Evolutionary conservation across 2,888 invertebrate species (phyloP), one percentile per base, ranked within the genome.

Genomic region (Acronicta alni): DNA sequence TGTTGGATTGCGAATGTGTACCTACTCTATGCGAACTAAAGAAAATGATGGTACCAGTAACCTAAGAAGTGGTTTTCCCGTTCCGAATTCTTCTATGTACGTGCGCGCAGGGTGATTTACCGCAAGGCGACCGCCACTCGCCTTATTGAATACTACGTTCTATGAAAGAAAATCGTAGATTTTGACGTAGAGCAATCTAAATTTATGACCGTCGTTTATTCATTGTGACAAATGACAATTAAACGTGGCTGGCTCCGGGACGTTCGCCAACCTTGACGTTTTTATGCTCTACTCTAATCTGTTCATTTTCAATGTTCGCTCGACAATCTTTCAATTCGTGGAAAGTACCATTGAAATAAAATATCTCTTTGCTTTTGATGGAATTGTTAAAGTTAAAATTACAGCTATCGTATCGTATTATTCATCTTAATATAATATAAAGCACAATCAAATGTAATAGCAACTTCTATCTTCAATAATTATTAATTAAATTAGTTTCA

Each of bases 141-240:
- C 86, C 85, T 90, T 92, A 92, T 92, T 91, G 90, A 93, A 92
- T 89, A 88, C 88, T 85, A 81, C 81, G 78, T 85, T 86, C 88
- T 85, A 83, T 89, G 84, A 87, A 89, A 90, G 92, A 91, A 90
- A 91, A 88, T 91, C 89, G 88, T 88, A 89, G 86, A 90, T 92
- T 91, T 90, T 92, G 89, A 91, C 86, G 79, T 87, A 81, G 73
- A 82, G 79, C 80, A 77, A 80, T 80, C 73, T 65, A 75, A 89
- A 92, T 93, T 92, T 92, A 92, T 89, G 84, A 85, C 85, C 83
- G 80, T 84, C 88, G 89, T 89, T 89, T 86, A 85, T 89, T 85
- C 82, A 59, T 67, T 80, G 77, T 88, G 85, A 87, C 87, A 85
- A 87, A 86, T 84, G 86, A 84, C 88, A 91, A 91, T 91, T 92